phyloP scores from a whole-genome alignment of 1,140 invertebrate genomes.

The Condylostylus longicornis region DNA sequence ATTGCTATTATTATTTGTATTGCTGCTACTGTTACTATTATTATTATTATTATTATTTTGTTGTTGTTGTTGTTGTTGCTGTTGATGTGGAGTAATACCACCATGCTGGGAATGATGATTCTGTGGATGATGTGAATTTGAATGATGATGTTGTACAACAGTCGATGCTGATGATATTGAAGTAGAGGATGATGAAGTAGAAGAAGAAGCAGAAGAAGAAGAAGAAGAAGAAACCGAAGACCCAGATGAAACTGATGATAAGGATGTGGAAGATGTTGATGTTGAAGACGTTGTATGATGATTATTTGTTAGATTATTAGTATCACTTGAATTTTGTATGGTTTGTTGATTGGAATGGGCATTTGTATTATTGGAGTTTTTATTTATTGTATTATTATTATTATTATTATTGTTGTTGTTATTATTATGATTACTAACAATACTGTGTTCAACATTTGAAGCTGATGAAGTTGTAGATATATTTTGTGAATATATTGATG shows the following conservation, averaged over 20 bases:
- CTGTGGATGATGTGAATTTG: slow-evolving; percentile 8
- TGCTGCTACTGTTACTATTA: no score
- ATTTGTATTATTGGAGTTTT: not conserved
- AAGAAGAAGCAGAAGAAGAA: no score
- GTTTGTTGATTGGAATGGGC: slow-evolving; percentile 5
- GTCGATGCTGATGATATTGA: not conserved
- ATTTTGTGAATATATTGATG: not conserved
- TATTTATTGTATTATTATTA: slow-evolving; percentile 11
- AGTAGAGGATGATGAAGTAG: not conserved
- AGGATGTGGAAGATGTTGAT: slow-evolving; percentile 7
- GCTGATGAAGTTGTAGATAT: slow-evolving; percentile 11
- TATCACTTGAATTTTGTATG: slow-evolving; percentile 1
- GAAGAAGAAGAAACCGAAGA: not conserved
- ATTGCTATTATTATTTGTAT: no score
- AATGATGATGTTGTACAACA: no score
- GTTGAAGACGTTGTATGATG: slow-evolving; percentile 14
- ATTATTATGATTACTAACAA: slow-evolving; percentile 14
- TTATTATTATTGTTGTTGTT: slow-evolving; percentile 21
- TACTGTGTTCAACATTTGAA: slow-evolving; percentile 29
- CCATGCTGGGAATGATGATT: no score
- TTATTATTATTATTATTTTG: no score
- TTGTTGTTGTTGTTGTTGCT: no score
- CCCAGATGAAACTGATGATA: not conserved
- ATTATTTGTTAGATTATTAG: slow-evolving; percentile 3
- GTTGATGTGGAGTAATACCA: slow-evolving; percentile 2